Evolutionary conservation across 2,797 vertebrate genomes (phyloP).

Genomic region (Amblyraja radiata): DNA sequence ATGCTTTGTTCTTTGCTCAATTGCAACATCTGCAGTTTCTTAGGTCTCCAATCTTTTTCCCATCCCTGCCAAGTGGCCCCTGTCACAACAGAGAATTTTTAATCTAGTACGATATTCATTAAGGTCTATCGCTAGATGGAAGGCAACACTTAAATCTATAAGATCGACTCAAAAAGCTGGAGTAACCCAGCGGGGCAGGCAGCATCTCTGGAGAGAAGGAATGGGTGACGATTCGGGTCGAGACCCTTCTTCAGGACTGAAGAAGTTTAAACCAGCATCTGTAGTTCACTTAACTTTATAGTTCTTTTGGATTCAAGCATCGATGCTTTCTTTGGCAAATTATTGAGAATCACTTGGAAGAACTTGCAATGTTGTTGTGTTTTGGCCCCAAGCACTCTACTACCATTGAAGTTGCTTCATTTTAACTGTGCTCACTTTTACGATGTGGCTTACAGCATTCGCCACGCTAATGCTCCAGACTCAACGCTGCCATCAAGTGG

Average conservation of each 20-base stretch:
- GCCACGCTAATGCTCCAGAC: neutral
- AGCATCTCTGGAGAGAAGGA: no score
- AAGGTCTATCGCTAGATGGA: neutral
- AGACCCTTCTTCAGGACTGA: no score
- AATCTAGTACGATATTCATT: neutral
- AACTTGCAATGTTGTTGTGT: neutral
- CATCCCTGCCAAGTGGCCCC: neutral
- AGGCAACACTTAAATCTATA: neutral
- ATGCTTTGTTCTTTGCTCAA: no score
- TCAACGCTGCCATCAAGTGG: neutral
- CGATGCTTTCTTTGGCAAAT: neutral
- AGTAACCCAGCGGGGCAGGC: no score
- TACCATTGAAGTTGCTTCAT: neutral
- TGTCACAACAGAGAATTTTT: no score
- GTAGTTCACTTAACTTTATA: no score
- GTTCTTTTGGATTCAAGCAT: neutral
- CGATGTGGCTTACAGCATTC: neutral
- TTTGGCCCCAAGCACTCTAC: neutral
- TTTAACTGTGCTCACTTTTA: neutral
- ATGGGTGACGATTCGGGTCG: no score
- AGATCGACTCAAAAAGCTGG: no score
- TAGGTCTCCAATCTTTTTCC: no score
- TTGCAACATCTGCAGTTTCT: no score
- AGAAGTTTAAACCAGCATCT: no score
- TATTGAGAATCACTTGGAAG: neutral